Evolutionary conservation across 2,113 vertebrate genomes (phyloP), one percentile per base, ranked within the genome.

Genomic region (Pygathrix nemaeus): DNA sequence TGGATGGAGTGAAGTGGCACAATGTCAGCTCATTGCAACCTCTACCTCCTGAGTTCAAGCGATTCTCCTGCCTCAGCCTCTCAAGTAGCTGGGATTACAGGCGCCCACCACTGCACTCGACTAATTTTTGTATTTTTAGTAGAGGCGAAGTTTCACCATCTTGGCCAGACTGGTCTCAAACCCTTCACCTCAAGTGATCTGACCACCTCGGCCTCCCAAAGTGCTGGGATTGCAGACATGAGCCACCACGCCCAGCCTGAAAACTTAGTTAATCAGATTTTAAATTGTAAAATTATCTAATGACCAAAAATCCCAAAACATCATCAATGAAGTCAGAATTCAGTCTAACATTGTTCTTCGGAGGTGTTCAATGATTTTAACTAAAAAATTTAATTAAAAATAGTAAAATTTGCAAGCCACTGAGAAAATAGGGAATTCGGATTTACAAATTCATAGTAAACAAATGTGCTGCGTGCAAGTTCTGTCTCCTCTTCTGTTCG

Each of bases 81-180:
- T 27, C 61, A 64, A 64, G 61, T 32, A 64, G 27, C 61, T 64
- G 61, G 11, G 61, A 32, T 30, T 14, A 64, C 61, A 64, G 61
- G 30, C 0, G 2, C 27, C 61, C 61, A 64, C 61, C 2, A 64
- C 5, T 0, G 0, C 12, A 0, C 27, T 30, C 2, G 2, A 64
- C 27, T 32, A 64, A 32, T 64, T 64, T 64, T 30, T 64, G 27
- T 32, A 64, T 64, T 64, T 64, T 64, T 14, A 64, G 12, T 64
- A 64, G 27, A 32, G 61, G 61, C 0, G 11, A 32, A 12, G 61
- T 64, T 64, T 64, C 61, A 64, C 61, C 27, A 64, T 32, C 12
- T 30, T 64, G 61, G 61, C 27, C 61, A 32, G 61, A 27, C 27
- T 64, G 27, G 12, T 64, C 12, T 64, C 12, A 5, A 64, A 64